A percentile compares a stretch with the other conserved stretches of the same genome.
These are phyloP conservation scores for Heliconius himera DNA, from an alignment of 1,140 invertebrate genomes.

Conservation along the genomic window DNA sequence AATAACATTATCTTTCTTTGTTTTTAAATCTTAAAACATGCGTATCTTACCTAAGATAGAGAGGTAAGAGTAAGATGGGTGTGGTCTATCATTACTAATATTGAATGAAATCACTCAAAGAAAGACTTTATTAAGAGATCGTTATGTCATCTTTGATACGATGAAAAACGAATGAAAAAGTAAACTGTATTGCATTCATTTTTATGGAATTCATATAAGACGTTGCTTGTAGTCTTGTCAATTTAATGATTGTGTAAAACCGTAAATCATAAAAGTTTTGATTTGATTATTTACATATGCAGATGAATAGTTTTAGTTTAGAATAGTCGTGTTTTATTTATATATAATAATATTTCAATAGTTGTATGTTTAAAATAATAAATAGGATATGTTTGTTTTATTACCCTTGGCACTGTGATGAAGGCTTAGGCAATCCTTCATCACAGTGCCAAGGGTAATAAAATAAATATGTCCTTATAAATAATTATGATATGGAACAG, in stretches of 20 bases:
- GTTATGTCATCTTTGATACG: constrained; percentile 15
- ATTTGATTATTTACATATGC: background rate
- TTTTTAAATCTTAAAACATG: background rate
- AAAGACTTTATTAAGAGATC: constrained; percentile 17
- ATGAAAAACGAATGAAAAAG: constrained; percentile 28
- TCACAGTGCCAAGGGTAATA: too few species aligned
- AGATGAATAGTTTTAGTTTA: background rate
- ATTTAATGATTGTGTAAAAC: background rate
- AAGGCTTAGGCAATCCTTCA: too few species aligned
- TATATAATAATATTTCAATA: too few species aligned
- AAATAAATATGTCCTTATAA: too few species aligned
- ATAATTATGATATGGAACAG: too few species aligned
- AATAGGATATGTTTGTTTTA: too few species aligned
- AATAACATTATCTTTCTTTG: background rate
- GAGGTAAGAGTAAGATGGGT: background rate
- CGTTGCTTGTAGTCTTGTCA: background rate
- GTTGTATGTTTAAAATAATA: too few species aligned
- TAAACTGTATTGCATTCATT: constrained; percentile 32
- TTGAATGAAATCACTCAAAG: constrained; percentile 19
- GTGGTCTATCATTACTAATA: background rate
- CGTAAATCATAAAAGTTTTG: background rate
- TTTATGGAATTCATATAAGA: constrained; percentile 4
- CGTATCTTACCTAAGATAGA: background rate
- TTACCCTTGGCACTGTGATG: too few species aligned
- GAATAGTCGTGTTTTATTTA: too few species aligned